A percentile compares a stretch with the other conserved stretches of the same genome.
These are phyloP conservation scores for Saccostrea glomerata DNA, from an alignment of 1,140 invertebrate genomes.

Conservation along the genomic window DNA sequence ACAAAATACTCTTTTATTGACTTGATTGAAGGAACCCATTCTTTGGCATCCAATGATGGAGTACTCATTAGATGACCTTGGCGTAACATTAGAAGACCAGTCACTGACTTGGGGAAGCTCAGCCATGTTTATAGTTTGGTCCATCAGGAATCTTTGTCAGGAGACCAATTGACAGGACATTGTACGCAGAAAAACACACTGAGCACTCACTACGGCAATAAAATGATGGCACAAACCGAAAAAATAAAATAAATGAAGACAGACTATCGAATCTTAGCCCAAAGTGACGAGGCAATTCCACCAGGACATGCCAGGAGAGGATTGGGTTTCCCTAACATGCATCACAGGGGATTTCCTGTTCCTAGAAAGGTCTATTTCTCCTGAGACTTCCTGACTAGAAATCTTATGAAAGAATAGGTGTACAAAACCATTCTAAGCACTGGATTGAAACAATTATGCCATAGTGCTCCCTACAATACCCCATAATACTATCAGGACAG, in stretches of 20 bases:
- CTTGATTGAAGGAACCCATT: not conserved
- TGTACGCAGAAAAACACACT: not conserved
- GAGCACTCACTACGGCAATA: not conserved
- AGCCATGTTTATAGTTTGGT: not conserved
- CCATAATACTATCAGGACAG: not conserved
- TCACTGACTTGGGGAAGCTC: slow-evolving; percentile 6
- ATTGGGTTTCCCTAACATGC: not conserved
- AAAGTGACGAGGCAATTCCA: not conserved
- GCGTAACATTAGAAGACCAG: not conserved
- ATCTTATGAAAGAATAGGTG: not conserved
- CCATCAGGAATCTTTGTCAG: not conserved
- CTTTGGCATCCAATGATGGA: not conserved
- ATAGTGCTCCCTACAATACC: not conserved
- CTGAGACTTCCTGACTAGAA: not conserved
- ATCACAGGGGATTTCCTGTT: not conserved
- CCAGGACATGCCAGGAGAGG: not conserved
- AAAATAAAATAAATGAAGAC: not conserved
- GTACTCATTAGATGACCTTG: not conserved
- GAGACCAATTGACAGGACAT: slow-evolving; percentile 30
- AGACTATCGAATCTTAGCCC: not conserved
- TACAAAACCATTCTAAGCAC: not conserved
- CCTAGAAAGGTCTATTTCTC: not conserved
- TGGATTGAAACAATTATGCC: not conserved
- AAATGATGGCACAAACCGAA: not conserved
- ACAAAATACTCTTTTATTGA: slow-evolving; percentile 1